These are phyloP conservation scores for Pseudomyrmex concolor DNA, from an alignment of 1,140 invertebrate genomes.

Conservation along the genomic window DNA sequence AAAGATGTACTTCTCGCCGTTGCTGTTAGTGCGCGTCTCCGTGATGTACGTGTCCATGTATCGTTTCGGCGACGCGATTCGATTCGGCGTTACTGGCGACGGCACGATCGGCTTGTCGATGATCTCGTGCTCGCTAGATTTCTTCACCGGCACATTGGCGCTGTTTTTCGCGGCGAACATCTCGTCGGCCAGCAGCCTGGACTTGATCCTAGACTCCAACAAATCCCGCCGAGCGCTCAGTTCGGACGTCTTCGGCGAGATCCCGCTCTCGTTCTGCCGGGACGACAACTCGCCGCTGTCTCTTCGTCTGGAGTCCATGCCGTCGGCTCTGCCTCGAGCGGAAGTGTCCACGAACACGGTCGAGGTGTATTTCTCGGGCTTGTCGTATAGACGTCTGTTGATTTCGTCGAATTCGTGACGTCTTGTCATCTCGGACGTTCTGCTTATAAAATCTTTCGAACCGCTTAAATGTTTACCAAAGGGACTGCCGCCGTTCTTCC, in stretches of 20 bases:
- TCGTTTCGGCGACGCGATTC: constrained; percentile 80
- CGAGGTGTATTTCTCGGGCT: constrained; percentile 81
- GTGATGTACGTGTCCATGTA: constrained; percentile 84
- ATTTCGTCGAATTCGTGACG: constrained; percentile 78
- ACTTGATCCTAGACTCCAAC: constrained; percentile 90
- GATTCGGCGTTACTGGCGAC: constrained; percentile 80
- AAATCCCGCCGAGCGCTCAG: constrained; percentile 90
- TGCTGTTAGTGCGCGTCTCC: constrained; percentile 82
- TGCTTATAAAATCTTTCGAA: constrained; percentile 68
- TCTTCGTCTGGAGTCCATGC: constrained; percentile 87
- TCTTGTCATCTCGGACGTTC: constrained; percentile 65
- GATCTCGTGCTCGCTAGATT: constrained; percentile 81
- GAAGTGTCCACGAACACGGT: constrained; percentile 85
- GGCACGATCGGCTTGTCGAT: constrained; percentile 84
- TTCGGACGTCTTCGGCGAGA: constrained; percentile 84
- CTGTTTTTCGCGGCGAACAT: constrained; percentile 78
- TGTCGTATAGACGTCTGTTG: constrained; percentile 75
- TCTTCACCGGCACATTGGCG: constrained; percentile 74
- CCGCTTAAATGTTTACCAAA: constrained; percentile 70
- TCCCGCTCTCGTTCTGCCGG: constrained; percentile 64
- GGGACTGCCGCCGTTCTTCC: constrained; percentile 59
- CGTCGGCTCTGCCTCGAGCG: constrained; percentile 87
- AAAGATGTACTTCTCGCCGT: constrained; percentile 83
- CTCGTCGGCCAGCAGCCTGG: constrained; percentile 85
- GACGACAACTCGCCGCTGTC: constrained; percentile 77